Evolutionary conservation across 1,140 invertebrate genomes (phyloP), one percentile per base, ranked within the genome.

Genomic region (Brachionus calyciflorus): DNA sequence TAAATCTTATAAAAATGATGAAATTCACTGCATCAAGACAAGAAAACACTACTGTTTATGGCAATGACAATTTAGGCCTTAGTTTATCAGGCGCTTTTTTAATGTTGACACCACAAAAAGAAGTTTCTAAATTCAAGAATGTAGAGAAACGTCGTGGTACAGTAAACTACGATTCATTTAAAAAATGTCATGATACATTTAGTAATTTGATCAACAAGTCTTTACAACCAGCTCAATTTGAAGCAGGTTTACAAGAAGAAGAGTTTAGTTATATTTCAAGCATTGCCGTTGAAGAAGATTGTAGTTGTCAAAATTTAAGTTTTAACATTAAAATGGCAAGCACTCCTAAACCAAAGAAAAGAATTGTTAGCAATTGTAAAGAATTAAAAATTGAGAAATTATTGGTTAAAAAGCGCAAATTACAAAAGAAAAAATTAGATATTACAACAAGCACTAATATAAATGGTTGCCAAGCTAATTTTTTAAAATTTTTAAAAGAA

Each of bases 271-370:
- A 37, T 60, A 30, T 60, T 17, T 60, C 55, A 2, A 60, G 55
- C 30, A 60, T 60, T 21, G 55, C 55, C 37, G 30, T 60, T 26
- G n/a, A 14, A 10, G 14, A 60, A 1, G 30, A 60, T 3, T 60
- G 55, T 9, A 33, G 19, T 17, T 60, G 55, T 41, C 30, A 60
- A 37, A 60, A 60, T 37, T 60, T 60, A 30, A 60, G 33, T 9
- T 60, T 60, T 28, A 60, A 60, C 28, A 60, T 60, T 17, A 60
- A 60, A 60, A 19, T 60, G 17, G 55, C 55, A 17, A 60, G 55
- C 3, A 60, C 55, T n/a, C 55, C 55, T 7, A 60, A 60, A 17
- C 55, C 55, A 0, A 60, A 60, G 19, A 33, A 10, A 33, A 60
- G 33, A 60, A n/a, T n/a, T n/a, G 12, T 17, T 1, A 60, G 55